Percentiles rank a stretch among this genome's conserved stretches.
Conservation (phyloP, 2,113 vertebrate genomes). For the Crotalus viridis region DNA sequence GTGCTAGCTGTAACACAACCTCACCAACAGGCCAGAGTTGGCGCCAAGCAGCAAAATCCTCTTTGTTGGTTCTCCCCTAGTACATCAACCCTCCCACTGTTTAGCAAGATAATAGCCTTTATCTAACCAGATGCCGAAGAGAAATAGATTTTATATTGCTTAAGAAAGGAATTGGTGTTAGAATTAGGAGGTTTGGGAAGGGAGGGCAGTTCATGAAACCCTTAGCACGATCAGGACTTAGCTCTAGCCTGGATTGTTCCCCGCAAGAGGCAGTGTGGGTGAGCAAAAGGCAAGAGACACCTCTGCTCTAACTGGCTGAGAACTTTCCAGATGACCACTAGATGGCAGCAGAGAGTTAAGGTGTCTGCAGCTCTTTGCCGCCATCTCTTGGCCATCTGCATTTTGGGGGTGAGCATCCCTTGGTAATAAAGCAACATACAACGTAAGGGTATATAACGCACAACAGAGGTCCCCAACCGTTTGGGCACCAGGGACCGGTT, state of each 20-base stretch:
- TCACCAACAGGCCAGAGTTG: constrained; percentile 34
- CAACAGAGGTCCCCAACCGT: too few relatives aligned
- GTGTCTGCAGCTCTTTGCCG: not conserved
- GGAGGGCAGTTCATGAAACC: not conserved
- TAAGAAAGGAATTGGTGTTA: not conserved
- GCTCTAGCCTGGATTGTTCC: not conserved
- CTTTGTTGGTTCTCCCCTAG: not conserved
- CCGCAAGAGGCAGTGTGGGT: not conserved
- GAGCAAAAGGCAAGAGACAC: not conserved
- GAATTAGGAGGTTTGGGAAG: not conserved
- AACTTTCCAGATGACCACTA: not conserved
- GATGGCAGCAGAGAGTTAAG: not conserved
- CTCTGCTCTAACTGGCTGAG: not conserved
- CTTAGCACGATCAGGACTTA: not conserved
- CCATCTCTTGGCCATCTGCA: not conserved
- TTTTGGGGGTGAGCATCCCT: not conserved
- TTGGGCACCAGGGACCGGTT: too few relatives aligned
- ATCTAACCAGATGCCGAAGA: constrained; percentile 48
- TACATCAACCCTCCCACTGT: not conserved
- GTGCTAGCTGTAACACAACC: not conserved
- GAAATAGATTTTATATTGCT: not conserved
- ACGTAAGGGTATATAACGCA: not conserved
- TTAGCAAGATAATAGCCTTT: constrained; percentile 35
- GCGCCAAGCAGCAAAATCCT: not conserved
- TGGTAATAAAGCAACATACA: not conserved